phyloP scores from a whole-genome alignment of 1,140 invertebrate genomes.

The Microplitis demolitor region DNA sequence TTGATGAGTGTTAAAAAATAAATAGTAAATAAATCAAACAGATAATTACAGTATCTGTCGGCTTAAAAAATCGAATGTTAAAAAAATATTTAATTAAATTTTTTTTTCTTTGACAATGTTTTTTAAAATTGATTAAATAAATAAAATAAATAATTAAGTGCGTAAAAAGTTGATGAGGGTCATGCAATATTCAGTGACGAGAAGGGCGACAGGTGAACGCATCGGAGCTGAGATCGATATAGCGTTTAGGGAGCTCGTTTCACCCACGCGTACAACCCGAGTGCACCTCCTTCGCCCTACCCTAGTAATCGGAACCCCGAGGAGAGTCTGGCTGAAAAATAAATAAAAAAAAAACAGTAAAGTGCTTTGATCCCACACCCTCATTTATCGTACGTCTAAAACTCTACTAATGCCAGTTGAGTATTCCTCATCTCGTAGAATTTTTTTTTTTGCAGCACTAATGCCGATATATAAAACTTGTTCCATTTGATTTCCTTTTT shows the following conservation, averaged over 20 bases:
- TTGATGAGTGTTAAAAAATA: too few species aligned
- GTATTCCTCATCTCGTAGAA: neutral
- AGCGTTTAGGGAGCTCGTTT: conserved; percentile 40
- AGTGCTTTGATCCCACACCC: neutral
- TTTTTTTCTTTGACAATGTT: too few species aligned
- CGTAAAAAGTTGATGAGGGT: neutral
- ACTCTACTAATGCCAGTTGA: neutral
- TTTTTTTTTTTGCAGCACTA: neutral
- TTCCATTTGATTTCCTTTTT: neutral
- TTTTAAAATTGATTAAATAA: neutral
- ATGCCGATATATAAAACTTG: too few species aligned
- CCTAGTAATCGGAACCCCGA: conserved; percentile 16
- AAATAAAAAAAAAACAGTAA: neutral
- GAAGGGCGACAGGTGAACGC: conserved; percentile 34
- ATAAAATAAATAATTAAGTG: neutral
- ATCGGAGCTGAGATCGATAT: conserved; percentile 41
- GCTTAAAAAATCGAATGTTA: too few species aligned
- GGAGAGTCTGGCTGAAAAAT: neutral
- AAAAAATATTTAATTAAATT: too few species aligned
- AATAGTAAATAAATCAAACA: too few species aligned
- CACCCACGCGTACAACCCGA: conserved; percentile 22
- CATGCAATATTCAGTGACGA: neutral
- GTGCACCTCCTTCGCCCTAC: conserved; percentile 16
- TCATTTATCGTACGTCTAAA: neutral
- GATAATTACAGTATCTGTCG: too few species aligned